Base-by-base conservation (phyloP, 2,888 invertebrate genomes). In the Strigamia maritima region DNA sequence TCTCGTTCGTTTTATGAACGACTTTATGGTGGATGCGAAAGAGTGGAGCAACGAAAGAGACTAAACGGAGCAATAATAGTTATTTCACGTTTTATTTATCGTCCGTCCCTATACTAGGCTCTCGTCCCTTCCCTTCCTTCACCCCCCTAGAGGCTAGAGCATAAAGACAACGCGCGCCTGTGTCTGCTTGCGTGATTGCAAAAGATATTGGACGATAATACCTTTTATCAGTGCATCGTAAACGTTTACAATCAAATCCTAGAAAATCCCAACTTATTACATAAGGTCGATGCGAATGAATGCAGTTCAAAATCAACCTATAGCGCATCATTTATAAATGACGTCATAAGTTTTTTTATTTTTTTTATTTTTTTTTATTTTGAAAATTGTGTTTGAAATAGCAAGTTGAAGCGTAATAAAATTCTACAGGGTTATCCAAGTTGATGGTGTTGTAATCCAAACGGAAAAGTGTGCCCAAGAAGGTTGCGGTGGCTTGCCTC, bases 151-250 rank as follows among this genome's bases (percentile, higher is more conserved):
- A 2, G 2, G 4, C 49, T n/a, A 49, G 22, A 60, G 24, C 60
- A 60, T 60, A 60, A 60, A 60, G 60, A 60, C 60, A 60, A 60
- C 16, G 10, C 60, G 24, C 22, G 60, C 24, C 22, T 19, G 19
- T 60, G 60, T 19, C 22, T 60, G 60, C 44, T 60, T 19, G 60
- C 60, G 60, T 60, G 60, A 60, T 60, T 60, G 60, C 60, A 16
- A 60, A 60, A 60, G n/a, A 60, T 60, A 60, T 60, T 60, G 60
- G 60, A 60, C 60, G 60, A 60, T 60, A 60, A 19, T 60, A 60
- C 60, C 22, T 60, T 60, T 60, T 60, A 60, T 44, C 44, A 44
- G 14, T 12, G 44, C 10, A 7, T 60, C 22, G 19, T 60, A 60
- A 60, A 2, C 60, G 60, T 60, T 60, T 60, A 60, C 22, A 22